These are phyloP conservation scores for Microcebus ravelobensis DNA, from an alignment of 2,113 vertebrate genomes.

Conservation along the genomic window DNA sequence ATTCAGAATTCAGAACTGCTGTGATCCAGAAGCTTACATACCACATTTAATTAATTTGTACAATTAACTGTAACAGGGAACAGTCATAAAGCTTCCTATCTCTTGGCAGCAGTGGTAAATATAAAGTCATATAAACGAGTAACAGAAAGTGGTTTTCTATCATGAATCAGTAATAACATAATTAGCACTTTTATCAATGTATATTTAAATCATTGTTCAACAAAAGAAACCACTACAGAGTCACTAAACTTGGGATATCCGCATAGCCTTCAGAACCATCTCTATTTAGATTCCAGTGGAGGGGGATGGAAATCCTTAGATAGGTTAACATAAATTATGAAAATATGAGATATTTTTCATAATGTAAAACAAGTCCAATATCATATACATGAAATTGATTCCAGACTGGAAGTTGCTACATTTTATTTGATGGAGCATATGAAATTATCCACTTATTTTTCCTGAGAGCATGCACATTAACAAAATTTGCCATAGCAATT, in stretches of 20 bases:
- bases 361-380: constrained; percentile 30
- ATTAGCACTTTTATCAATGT: constrained; percentile 45
- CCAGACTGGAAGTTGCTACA: not conserved
- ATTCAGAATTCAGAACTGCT: not conserved
- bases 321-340: constrained; percentile 10
- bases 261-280: not conserved
- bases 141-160: constrained; percentile 43
- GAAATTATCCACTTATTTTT: constrained; percentile 1
- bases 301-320: not conserved
- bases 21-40: not conserved
- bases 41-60: not conserved
- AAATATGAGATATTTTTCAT: not conserved
- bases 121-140: constrained; percentile 13
- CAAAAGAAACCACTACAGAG: constrained; percentile 40
- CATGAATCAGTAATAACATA: constrained; percentile 26
- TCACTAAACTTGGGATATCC: not conserved
- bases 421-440: not conserved
- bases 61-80: not conserved
- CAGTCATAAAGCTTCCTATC: not conserved
- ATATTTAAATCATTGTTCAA: constrained; percentile 34
- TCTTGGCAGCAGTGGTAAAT: constrained; percentile 6
- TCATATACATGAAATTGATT: not conserved
- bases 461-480: not conserved
- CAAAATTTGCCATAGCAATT: constrained; percentile 38
- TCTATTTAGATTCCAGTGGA: not conserved